Evolutionary conservation across 2,888 invertebrate species (phyloP), one percentile per base, ranked within the genome.

Genomic region (Leptopilina drosophilae): DNA sequence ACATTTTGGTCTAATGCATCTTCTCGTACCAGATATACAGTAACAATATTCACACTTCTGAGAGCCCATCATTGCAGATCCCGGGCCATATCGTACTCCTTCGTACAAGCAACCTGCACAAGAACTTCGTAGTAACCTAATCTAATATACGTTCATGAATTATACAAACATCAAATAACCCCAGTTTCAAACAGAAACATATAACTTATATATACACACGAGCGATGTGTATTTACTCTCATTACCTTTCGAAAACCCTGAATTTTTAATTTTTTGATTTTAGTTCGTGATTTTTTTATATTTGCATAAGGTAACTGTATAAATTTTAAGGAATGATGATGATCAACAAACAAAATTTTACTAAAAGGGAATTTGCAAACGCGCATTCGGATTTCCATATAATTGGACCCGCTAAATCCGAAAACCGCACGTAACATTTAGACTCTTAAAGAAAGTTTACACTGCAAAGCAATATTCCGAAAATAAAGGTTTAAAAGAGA

Each of bases 11-110:
- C 95, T 94, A 77, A 97, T 95, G 92, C 97, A 97, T 86, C 94
- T 90, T 80, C 90, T 87, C 64, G 84, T 84, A 49, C 90, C 90
- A 83, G 89, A 89, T 86, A 96, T 94, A 90, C 97, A 97, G 92
- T 96, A 97, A 92, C 97, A 97, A 91, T 96, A 96, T 91, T 97
- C 96, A 92, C 97, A 97, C n/a, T 95, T 94, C 81, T 94, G 94
- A 20, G 94, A 94, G 5, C 96, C 95, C 84, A 94, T 94, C 96
- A 97, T 96, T 8, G 97, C 97, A 6, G 97, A 97, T 3, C 96
- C 96, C 73, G 96, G 95, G 20, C 95, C 95, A 92, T 95, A 97
- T 85, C 95, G 92, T 42, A 95, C 94, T 53, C 96, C 96, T 85
- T 95, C 95, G 85, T 94, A 93, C 87, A 95, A 92, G 91, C 96